phyloP scores from a whole-genome alignment of 2,113 vertebrate species.

The Kobus ellipsiprymnus region DNA sequence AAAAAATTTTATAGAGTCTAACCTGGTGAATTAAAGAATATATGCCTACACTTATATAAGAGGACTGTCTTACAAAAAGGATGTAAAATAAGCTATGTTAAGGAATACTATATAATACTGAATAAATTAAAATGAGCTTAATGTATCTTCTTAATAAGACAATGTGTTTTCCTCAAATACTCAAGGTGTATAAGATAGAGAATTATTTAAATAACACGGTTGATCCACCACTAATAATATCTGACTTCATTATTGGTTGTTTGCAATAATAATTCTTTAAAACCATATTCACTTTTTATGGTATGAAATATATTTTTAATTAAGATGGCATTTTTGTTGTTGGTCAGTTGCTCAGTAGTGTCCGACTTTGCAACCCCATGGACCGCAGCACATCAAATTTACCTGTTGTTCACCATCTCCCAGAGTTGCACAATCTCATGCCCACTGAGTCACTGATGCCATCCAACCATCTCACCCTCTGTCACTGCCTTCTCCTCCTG shows the following conservation, averaged over 20 bases:
- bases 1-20: not conserved
- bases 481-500: not conserved
- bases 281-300: not conserved
- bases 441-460: not conserved
- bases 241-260: not conserved
- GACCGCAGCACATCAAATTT: not conserved
- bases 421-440: not conserved
- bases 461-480: not conserved
- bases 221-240: not conserved
- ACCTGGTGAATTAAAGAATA: not conserved
- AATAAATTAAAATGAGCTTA: not conserved
- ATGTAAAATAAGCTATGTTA: not conserved
- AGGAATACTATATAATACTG: not conserved
- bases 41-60: not conserved
- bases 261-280: not conserved
- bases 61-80: not conserved
- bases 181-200: not conserved
- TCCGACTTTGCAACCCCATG: not conserved
- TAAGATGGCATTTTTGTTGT: not conserved
- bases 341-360: not conserved
- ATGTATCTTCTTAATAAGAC: not conserved
- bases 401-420: not conserved
- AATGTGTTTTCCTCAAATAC: not conserved
- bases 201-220: not conserved
- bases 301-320: not conserved